Conservation (phyloP, 2,888 invertebrate species). For the Agrochola lychnidis region DNA sequence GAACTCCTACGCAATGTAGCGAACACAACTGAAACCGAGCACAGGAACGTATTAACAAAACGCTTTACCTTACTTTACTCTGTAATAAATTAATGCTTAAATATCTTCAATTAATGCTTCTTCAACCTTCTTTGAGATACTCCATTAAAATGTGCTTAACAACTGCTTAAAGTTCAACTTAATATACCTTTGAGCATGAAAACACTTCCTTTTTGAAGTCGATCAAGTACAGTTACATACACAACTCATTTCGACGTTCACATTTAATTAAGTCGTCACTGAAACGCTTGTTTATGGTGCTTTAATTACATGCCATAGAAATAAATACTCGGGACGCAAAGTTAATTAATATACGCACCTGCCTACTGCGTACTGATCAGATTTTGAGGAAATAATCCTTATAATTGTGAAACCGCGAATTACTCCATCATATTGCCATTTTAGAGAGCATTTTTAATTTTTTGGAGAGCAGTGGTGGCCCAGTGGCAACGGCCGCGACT, state of each 20-base stretch:
- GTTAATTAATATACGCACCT: slow-evolving; percentile 67
- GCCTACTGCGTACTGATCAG: slow-evolving; percentile 17
- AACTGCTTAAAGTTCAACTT: slow-evolving; percentile 29
- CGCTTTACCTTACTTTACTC: not conserved
- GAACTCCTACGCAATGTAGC: not conserved
- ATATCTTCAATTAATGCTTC: slow-evolving; percentile 24
- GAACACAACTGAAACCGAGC: not conserved
- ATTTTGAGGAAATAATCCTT: slow-evolving; percentile 20
- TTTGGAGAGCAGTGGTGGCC: no score
- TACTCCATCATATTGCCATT: not conserved
- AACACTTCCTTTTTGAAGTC: slow-evolving; percentile 33
- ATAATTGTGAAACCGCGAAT: not conserved
- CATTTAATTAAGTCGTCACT: slow-evolving; percentile 55
- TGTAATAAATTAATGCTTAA: slow-evolving; percentile 16
- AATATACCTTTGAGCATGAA: slow-evolving; percentile 16
- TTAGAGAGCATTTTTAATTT: no score
- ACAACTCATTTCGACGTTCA: slow-evolving; percentile 45
- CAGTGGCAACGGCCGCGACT: no score
- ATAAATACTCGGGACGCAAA: slow-evolving; percentile 66
- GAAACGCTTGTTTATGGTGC: slow-evolving; percentile 70
- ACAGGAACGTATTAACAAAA: not conserved
- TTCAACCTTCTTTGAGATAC: slow-evolving; percentile 9
- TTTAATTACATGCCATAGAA: slow-evolving; percentile 71
- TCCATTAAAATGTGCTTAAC: slow-evolving; percentile 31
- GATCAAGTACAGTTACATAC: slow-evolving; percentile 37